These are phyloP conservation scores for Passer domesticus DNA, from an alignment of 2,113 vertebrate genomes.

Conservation along the genomic window DNA sequence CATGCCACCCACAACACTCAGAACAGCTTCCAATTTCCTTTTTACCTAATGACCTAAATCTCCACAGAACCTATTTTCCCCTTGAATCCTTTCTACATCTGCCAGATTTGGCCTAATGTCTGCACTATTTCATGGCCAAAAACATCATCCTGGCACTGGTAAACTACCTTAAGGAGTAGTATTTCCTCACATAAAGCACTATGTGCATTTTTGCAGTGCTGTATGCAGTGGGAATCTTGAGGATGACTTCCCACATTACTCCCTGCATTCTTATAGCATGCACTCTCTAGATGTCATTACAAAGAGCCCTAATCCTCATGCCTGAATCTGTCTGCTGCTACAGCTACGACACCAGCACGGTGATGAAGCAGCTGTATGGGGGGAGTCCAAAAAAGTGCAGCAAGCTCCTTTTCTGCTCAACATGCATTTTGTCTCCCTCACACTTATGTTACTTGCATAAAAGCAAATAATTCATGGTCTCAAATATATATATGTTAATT, in stretches of 20 bases:
- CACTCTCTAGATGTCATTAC: neutral
- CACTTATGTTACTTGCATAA: constrained; percentile 7
- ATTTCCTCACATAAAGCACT: neutral
- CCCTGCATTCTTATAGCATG: neutral
- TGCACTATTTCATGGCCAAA: neutral
- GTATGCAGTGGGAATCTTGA: neutral
- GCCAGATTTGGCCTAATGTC: neutral
- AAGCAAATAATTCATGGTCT: constrained; percentile 66
- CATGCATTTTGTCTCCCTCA: constrained; percentile 30
- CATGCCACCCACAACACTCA: neutral
- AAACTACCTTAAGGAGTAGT: neutral
- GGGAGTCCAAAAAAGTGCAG: neutral
- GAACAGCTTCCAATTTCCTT: constrained; percentile 24
- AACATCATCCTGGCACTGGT: neutral
- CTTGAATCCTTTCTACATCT: neutral
- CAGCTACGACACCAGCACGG: neutral
- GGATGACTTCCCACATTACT: neutral
- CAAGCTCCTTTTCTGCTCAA: constrained; percentile 15
- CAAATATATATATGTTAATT: constrained; percentile 64
- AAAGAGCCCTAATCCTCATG: constrained; percentile 47
- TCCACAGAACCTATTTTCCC: neutral
- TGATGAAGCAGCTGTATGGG: constrained; percentile 30
- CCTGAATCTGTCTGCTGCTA: constrained; percentile 44
- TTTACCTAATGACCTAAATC: constrained; percentile 50
- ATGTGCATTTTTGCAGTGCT: neutral